phyloP scores from a whole-genome alignment of 2,113 vertebrate genomes.

The Gallinago undulata region DNA sequence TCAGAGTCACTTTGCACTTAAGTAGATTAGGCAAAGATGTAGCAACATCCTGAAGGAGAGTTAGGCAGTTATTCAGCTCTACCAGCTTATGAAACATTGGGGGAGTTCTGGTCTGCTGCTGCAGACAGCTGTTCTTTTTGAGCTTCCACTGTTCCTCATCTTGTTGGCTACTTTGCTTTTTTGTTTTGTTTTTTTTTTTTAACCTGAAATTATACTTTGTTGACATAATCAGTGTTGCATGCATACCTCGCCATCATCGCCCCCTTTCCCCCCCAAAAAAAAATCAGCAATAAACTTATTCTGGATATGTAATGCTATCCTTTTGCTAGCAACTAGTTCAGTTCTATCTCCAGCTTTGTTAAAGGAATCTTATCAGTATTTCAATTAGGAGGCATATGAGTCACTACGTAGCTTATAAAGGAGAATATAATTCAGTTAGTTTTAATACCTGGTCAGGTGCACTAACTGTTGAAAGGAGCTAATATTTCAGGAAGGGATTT shows the following conservation, averaged over 20 bases:
- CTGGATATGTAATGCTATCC: neutral
- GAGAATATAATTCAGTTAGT: neutral
- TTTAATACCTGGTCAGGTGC: neutral
- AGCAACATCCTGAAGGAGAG: neutral
- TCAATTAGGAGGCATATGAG: neutral
- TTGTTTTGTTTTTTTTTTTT: neutral
- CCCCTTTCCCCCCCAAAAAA: fast-evolving
- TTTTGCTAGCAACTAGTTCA: neutral
- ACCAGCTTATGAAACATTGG: neutral
- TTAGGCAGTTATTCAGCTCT: neutral
- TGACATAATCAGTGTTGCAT: neutral
- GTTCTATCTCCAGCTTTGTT: neutral
- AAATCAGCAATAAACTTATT: neutral
- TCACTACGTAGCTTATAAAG: neutral
- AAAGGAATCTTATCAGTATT: neutral
- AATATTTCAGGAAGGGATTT: neutral
- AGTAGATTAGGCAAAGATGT: too few species aligned
- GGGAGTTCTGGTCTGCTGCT: neutral
- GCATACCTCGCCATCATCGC: too few species aligned
- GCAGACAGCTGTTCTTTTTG: neutral
- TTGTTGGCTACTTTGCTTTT: neutral
- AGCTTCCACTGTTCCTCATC: neutral
- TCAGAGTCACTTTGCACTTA: fast-evolving
- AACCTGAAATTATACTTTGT: neutral
- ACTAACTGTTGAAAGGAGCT: neutral